These are phyloP conservation scores for Sweltsa coloradensis DNA, from an alignment of 1,140 invertebrate genomes.

Conservation along the genomic window DNA sequence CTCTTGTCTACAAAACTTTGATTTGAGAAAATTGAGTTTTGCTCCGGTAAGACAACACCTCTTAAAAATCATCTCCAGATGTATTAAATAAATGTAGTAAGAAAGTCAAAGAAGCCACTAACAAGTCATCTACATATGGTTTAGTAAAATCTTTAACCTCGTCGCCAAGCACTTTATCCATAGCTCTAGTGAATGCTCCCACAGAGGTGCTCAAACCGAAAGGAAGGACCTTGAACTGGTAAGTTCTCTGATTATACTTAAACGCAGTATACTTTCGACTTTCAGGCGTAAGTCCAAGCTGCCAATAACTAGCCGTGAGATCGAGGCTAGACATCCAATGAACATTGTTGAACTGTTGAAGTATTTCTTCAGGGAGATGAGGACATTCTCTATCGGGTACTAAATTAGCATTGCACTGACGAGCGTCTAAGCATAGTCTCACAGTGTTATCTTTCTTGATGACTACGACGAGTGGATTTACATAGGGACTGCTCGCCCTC, in stretches of 20 bases:
- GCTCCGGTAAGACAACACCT: neutral
- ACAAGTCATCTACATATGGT: neutral
- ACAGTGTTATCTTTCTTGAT: neutral
- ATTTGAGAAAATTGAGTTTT: neutral
- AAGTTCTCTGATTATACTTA: neutral
- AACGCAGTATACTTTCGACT: neutral
- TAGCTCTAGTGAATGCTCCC: neutral
- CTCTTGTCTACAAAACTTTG: neutral
- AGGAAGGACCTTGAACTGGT: neutral
- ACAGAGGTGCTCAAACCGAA: neutral
- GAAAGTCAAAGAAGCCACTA: neutral
- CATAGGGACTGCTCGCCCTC: neutral
- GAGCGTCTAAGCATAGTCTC: neutral
- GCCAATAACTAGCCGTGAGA: neutral
- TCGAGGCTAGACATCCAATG: neutral
- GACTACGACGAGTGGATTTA: neutral
- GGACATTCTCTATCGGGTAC: neutral
- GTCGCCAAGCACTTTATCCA: neutral
- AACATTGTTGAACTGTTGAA: too few species aligned
- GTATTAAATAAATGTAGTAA: neutral
- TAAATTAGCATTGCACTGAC: neutral
- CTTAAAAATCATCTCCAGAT: neutral
- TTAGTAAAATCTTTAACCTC: neutral
- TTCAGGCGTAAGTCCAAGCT: neutral
- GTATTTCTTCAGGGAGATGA: neutral